Base-by-base conservation (phyloP, 2,113 vertebrate species). In the Vireo altiloquus region DNA sequence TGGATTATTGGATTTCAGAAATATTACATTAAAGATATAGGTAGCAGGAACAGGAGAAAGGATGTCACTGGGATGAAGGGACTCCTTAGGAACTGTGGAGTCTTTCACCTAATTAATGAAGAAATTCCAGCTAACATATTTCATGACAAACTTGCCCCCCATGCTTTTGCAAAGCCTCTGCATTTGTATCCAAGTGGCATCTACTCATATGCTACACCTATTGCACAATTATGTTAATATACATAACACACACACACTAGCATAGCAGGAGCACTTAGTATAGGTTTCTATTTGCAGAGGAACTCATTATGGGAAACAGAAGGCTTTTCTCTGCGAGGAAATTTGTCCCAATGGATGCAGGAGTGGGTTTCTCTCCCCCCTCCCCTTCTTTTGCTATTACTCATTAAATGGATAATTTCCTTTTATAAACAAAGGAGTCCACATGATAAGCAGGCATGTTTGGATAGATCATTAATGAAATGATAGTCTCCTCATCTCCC, bases 351-450 rank as follows among this genome's bases (percentile, higher is more conserved):
- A 31, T 87, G 78, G 85, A 76, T 39, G 46, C 65, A 64, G 69
- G 61, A 86, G 56, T 27, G 63, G n/a, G 33, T 74, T 88, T 78
- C 76, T 81, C 82, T 75, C 35, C 61, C 69, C n/a, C 61, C 63
- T 87, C 37, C 50, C 61, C 40, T 90, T 47, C 66, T 89, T 83
- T 30, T 61, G 42, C 76, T 77, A 60, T 89, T 82, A 65, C 39
- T 92, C 90, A 89, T 97, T 95, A 90, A 95, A 87, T 0, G 3
- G 65, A 39, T 87, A 40, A 95, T 94, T 95, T 94, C 94, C 95
- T 90, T 93, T 56, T 61, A 76, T 70, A 93, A 95, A 96, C 93
- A 95, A 75, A 25, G 46, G 61, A 78, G 50, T 52, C 65, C 31
- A 70, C 56, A 72, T 46, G 87, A 90, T 59, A 70, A 9, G 10